Base-by-base conservation (phyloP, 1,140 invertebrate genomes). In the Drosophila punjabiensis region DNA sequence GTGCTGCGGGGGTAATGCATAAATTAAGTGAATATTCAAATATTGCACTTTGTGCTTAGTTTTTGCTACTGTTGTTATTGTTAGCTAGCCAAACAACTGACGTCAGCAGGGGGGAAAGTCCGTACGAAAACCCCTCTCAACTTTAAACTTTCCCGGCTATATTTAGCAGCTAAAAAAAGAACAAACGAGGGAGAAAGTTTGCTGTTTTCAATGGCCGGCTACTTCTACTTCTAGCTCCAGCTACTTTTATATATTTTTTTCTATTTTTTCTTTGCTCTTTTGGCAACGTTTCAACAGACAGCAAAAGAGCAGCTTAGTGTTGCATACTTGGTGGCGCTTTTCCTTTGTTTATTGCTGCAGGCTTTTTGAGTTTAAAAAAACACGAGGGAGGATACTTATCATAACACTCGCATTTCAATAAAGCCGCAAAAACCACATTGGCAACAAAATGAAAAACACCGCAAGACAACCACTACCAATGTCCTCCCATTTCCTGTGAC, bases 11-110 rank as follows among this genome's bases (percentile, higher is more conserved):
- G 52, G 39, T 66, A 33, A 47, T 86, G 84, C 77, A 88, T 84
- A 84, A 89, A 89, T 89, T 89, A 87, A 67, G 62, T 80, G 55
- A 75, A 68, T 79, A 89, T 88, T 89, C 82, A 61, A 84, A 84
- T 80, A 89, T 86, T 78, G 77, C 76, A 74, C 62, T 63, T 62
- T 79, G 76, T 71, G 24, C 14, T 56, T 56, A 16, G 14, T 56
- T 55, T 55, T 20, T 24, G 33, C 24, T 56, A 16, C 32, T 56
- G 13, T 37, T 58, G 16, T 39, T 58, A 6, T 50, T 50, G 24
- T 28, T 30, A 30, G 33, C 53, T 68, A 33, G 58, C 62, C 61
- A 43, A 47, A 39, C 63, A 3, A 32, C 66, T 89, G 85, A 87
- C 84, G 84, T 87, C 84, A 87, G 53, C 41, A 24, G 14, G 50